Evolutionary conservation across 2,888 invertebrate species (phyloP), one percentile per base, ranked within the genome.

Genomic region (Drosophila neotestacea): DNA sequence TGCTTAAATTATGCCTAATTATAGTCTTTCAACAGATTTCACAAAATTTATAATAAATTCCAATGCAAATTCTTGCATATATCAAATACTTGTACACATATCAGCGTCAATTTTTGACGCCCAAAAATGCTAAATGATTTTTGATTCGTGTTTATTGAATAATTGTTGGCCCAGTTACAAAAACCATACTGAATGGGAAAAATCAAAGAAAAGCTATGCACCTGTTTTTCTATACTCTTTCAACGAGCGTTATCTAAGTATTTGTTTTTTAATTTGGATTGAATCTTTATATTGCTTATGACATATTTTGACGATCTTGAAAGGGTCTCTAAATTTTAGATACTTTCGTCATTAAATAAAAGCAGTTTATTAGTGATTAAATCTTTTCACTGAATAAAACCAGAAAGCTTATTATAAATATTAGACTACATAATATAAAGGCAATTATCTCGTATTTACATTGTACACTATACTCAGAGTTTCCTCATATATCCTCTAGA

Each of bases 21-120:
- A 55, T 54, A 59, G 46, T 42, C 11, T 54, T 16, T 63, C 39
- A 22, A 47, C 44, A 55, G 62, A 71, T 74, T 66, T 61, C 9
- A 22, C 4, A 13, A 11, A 60, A 50, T 67, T 27, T 28, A n/a
- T 28, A 59, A 48, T n/a, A 38, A 72, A 77, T 77, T 55, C 68
- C 74, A 32, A 41, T 61, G 32, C 60, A 67, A 60, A 34, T 50
- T 41, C 56, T 68, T 47, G 52, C n/a, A 60, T 56, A 22, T 55
- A 58, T 48, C 10, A 41, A 32, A 70, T 52, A 52, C 32, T 36
- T 55, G 22, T 27, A 64, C 22, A 62, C 42, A 36, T 48, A 60
- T 73, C 22, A 47, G 16, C 46, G 54, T 61, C 52, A 62, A 60
- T 13, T 48, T 44, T 74, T 64, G 60, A 60, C 16, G 41, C 32